Percentiles rank a stretch among this genome's conserved stretches.
Evolutionary conservation across 2,797 vertebrate genomes (phyloP).

Genomic region (Leuciscus waleckii): DNA sequence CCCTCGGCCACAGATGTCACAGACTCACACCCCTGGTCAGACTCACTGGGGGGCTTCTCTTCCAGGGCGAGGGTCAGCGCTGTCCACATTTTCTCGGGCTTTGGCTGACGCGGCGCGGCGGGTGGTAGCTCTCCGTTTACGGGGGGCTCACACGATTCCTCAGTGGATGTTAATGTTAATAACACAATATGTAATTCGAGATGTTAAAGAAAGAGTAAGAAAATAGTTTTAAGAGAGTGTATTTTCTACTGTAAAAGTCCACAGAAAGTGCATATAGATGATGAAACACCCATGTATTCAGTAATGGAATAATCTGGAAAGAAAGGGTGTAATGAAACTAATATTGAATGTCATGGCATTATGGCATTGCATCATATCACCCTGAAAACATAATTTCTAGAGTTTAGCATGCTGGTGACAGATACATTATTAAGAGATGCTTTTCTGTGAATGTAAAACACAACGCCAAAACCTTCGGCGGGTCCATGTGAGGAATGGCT

Average conservation of each 20-base stretch:
- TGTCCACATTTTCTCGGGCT: no score
- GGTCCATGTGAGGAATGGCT: conserved; percentile 17
- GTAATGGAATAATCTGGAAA: background rate
- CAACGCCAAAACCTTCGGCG: background rate
- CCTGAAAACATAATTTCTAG: background rate
- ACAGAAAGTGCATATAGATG: background rate
- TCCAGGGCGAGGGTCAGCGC: no score
- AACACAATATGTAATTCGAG: no score
- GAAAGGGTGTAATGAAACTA: background rate
- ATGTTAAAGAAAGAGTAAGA: background rate
- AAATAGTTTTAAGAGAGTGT: background rate
- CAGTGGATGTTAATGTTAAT: no score
- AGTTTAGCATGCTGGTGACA: conserved; percentile 5
- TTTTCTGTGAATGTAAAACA: conserved; percentile 8
- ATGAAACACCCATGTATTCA: background rate
- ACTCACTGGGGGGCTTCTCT: no score
- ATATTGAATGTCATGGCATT: background rate
- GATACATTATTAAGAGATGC: conserved; percentile 11
- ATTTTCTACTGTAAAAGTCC: background rate
- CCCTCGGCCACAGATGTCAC: no score
- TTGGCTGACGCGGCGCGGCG: no score
- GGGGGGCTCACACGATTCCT: no score
- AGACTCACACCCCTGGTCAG: no score
- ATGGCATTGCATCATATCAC: background rate
- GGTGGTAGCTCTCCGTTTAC: no score